Evolutionary conservation across 2,888 invertebrate genomes (phyloP).

Genomic region (Troides aeacus): DNA sequence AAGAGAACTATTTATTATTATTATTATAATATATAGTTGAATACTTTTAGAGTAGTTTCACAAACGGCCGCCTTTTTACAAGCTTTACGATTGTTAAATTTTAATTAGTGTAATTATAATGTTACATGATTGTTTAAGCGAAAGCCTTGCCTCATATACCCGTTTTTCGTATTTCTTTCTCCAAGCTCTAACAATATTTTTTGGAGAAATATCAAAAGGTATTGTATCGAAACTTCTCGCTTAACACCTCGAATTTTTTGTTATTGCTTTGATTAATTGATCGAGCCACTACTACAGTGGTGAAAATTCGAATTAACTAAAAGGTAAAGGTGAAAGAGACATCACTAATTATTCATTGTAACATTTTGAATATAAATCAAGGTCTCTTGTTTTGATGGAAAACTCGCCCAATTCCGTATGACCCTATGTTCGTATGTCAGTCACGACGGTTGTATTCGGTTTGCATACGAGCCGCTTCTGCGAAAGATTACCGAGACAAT

Average conservation of each 20-base stretch:
- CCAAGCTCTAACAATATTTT: neutral
- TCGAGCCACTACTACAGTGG: no score
- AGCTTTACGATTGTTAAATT: no score
- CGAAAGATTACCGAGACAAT: constrained; percentile 76
- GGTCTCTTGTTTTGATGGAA: neutral
- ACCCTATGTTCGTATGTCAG: constrained; percentile 47
- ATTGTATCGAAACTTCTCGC: no score
- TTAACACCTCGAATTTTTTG: no score
- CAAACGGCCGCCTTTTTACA: no score
- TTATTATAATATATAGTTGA: no score
- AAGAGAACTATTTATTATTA: no score
- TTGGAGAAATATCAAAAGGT: no score
- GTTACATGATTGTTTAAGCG: neutral
- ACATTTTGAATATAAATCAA: neutral
- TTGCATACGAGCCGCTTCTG: constrained; percentile 70
- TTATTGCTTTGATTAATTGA: no score
- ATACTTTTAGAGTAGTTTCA: no score
- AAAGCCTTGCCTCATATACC: neutral
- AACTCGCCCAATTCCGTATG: constrained; percentile 28
- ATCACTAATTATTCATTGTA: neutral
- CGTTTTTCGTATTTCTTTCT: neutral
- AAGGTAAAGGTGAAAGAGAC: neutral
- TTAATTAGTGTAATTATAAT: no score
- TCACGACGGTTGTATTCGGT: constrained; percentile 60
- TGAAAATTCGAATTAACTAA: no score